Percentiles rank a stretch among this genome's conserved stretches.
phyloP scores from a whole-genome alignment of 2,797 vertebrate genomes.

The Neosilurus mollespiculum region DNA sequence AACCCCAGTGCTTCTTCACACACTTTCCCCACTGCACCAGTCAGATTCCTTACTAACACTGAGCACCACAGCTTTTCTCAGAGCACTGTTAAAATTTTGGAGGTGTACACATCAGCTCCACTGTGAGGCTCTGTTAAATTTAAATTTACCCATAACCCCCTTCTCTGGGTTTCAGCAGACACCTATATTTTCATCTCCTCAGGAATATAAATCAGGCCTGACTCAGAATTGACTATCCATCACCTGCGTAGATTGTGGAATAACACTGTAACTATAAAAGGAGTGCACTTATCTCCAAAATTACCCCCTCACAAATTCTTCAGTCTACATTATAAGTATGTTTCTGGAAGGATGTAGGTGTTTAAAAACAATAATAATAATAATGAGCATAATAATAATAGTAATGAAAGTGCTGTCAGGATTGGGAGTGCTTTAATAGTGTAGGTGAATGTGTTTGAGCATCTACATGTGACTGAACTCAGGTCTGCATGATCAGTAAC shows the following conservation, averaged over 20 bases:
- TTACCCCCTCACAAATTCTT: background rate
- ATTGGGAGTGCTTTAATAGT: background rate
- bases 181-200: conserved; percentile 9
- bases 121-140: background rate
- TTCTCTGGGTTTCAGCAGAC: conserved; percentile 1
- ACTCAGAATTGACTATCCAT: background rate
- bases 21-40: background rate
- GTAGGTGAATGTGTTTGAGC: background rate
- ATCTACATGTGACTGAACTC: background rate
- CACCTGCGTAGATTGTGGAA: background rate
- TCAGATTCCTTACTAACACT: background rate
- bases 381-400: background rate
- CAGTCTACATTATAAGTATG: background rate
- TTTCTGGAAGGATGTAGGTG: background rate
- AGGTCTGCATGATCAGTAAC: background rate
- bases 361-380: too few species aligned
- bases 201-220: conserved; percentile 8
- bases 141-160: conserved; percentile 5
- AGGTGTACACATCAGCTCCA: background rate
- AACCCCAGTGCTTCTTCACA: background rate
- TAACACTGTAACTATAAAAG: background rate
- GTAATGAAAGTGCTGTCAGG: background rate
- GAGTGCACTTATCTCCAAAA: background rate
- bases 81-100: background rate
- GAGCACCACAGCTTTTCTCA: background rate